A percentile compares a stretch with the other conserved stretches of the same genome.
phyloP scores from a whole-genome alignment of 2,888 invertebrate genomes.

The Agrotis segetum region DNA sequence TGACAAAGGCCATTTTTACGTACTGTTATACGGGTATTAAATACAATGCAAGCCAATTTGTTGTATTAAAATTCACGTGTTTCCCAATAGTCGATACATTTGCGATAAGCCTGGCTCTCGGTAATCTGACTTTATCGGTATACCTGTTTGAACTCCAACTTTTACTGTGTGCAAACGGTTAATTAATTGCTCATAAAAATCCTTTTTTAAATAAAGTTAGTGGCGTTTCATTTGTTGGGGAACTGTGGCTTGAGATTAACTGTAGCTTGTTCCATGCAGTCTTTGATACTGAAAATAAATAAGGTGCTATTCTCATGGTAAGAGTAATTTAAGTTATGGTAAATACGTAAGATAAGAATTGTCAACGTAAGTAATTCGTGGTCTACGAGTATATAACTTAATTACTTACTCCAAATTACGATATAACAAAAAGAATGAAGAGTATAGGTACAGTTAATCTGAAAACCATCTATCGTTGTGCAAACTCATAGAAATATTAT shows the following conservation, averaged over 20 bases:
- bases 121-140: conserved; percentile 80
- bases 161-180: conserved; percentile 50
- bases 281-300: too few relatives aligned
- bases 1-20: conserved; percentile 54
- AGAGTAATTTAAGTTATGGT: too few relatives aligned
- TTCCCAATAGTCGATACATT: conserved; percentile 70
- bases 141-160: conserved; percentile 57
- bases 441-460: too few relatives aligned
- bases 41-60: conserved; percentile 61
- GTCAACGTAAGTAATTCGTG: too few relatives aligned
- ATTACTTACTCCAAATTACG: too few relatives aligned
- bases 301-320: too few relatives aligned
- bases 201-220: conserved; percentile 3
- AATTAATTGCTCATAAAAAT: conserved; percentile 43
- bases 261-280: background rate
- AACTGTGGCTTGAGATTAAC: background rate
- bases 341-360: too few relatives aligned
- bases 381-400: too few relatives aligned
- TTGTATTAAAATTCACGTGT: conserved; percentile 70
- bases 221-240: conserved; percentile 11
- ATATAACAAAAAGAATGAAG: too few relatives aligned
- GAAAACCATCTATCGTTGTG: too few relatives aligned
- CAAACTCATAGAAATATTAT: too few relatives aligned
- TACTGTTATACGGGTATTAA: conserved; percentile 53
- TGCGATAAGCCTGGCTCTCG: conserved; percentile 75